phyloP scores from a whole-genome alignment of 2,888 invertebrate species.

The Leptinotarsa rubiginosa region DNA sequence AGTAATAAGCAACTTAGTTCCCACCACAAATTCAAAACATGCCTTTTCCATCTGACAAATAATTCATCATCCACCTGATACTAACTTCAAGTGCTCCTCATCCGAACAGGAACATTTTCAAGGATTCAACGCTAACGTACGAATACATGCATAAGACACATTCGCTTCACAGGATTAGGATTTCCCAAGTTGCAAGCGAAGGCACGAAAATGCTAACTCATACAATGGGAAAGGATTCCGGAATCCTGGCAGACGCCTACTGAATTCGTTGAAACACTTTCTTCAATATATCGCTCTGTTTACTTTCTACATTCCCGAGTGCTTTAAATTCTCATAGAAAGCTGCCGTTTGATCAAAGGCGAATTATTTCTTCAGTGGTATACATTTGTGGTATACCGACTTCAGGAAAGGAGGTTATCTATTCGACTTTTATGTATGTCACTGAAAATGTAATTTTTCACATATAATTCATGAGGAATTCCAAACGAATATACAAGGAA shows the following conservation, averaged over 20 bases:
- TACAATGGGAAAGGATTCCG: conserved; percentile 38
- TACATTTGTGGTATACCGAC: no score
- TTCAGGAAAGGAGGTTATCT: no score
- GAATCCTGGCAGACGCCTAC: conserved; percentile 24
- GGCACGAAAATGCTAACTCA: conserved; percentile 53
- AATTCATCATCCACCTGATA: not conserved
- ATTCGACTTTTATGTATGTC: no score
- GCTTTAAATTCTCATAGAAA: not conserved
- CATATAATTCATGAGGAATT: no score
- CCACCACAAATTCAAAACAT: not conserved
- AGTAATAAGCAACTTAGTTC: no score
- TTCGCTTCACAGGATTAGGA: conserved; percentile 57
- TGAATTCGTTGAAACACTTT: conserved; percentile 30
- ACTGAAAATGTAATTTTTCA: no score
- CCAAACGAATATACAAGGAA: no score
- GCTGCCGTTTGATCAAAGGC: not conserved
- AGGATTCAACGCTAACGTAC: conserved; percentile 55
- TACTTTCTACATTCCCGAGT: conserved; percentile 7
- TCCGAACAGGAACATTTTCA: conserved; percentile 43
- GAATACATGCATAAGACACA: conserved; percentile 38
- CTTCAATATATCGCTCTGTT: conserved; percentile 19
- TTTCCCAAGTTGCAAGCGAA: conserved; percentile 49
- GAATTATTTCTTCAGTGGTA: not conserved
- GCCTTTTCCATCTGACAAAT: not conserved
- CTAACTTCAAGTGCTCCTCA: conserved; percentile 32